phyloP scores from a whole-genome alignment of 2,113 vertebrate genomes.

The Entelurus aequoreus region DNA sequence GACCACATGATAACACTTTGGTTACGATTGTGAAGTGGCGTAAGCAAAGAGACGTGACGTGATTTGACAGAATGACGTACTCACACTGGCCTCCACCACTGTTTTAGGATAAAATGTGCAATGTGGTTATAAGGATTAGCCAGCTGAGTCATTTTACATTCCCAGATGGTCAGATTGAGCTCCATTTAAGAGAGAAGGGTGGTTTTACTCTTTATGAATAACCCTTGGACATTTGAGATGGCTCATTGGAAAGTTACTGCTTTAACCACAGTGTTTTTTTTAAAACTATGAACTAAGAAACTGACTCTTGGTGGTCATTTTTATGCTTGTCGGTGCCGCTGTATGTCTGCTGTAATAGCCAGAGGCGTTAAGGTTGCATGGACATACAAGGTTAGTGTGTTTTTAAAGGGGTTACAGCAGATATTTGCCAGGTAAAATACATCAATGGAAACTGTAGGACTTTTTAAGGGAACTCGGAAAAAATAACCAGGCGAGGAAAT shows the following conservation, averaged over 20 bases:
- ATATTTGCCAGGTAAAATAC: background rate
- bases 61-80: slow-evolving; percentile 8
- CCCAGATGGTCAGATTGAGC: background rate
- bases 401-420: background rate
- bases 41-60: background rate
- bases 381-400: background rate
- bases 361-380: background rate
- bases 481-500: background rate
- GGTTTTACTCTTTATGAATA: background rate
- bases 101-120: background rate
- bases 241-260: background rate
- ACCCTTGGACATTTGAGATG: background rate
- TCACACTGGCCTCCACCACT: slow-evolving; percentile 5
- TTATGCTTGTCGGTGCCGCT: background rate
- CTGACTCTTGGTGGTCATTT: background rate
- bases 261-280: background rate
- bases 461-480: no score
- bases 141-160: background rate
- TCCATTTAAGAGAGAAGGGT: background rate
- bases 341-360: background rate
- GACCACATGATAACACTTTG: slow-evolving; percentile 16
- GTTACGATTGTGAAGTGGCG: slow-evolving; percentile 3
- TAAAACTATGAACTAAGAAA: no score
- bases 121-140: background rate
- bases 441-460: no score